Evolutionary conservation across 1,140 invertebrate species (phyloP), one percentile per base, ranked within the genome.

Genomic region (Arion vulgaris): DNA sequence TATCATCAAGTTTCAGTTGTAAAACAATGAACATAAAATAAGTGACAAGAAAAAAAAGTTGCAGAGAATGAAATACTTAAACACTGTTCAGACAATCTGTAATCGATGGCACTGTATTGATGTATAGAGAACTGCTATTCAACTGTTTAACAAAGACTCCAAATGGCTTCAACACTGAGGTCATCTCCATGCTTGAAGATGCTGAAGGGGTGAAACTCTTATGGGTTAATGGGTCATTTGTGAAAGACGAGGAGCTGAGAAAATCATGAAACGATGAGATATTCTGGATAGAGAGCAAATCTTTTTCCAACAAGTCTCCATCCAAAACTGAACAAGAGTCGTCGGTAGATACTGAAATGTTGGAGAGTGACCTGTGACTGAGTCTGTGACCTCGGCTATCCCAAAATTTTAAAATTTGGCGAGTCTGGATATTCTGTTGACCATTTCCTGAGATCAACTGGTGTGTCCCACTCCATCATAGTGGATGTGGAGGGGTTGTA

Each of bases 211-310:
- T 23, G 38, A 45, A 72, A 11, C 36, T 41, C 17, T 72, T 72
- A n/a, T 72, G 36, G 26, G 41, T n/a, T 23, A 72, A 26, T 41
- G 5, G 39, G 38, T 32, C 38, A 75, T 26, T 34, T 26, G 45
- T 75, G 68, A 80, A 71, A 71, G 78, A 80, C n/a, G 80, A 81
- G 51, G 80, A 34, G 34, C 5, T 74, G 13, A 81, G 34, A 28
- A 81, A 81, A 39, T 81, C 71, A 26, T 74, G 68, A 49, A 81
- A 81, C 13, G 80, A 81, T 38, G 80, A 81, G 28, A 81, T 81
- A 53, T 81, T 81, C 49, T 81, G 80, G n/a, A 90, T 89, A 26
- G 89, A 91, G 45, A 85, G 84, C 2, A 91, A 41, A 73, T 90
- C 89, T 66, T 84, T 80, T 68, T 91, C 87, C 28, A 89, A 75